phyloP scores from a whole-genome alignment of 2,113 vertebrate genomes.

The Sebastes fasciatus region DNA sequence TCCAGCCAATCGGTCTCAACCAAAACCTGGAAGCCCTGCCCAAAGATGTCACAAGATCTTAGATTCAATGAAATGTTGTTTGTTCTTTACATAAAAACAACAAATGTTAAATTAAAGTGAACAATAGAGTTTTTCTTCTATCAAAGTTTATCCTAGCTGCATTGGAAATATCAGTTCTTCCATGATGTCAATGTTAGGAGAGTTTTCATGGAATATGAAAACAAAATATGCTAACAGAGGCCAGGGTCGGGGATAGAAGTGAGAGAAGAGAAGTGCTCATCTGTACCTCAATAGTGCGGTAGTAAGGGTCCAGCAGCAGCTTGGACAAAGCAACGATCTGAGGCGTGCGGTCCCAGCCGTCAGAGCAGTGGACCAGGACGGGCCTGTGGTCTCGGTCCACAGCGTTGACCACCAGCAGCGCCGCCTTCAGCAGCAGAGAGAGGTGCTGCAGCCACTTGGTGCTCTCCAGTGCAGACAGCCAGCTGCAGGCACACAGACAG shows the following conservation, averaged over 20 bases:
- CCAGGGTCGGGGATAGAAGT: not conserved
- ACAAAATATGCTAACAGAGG: not conserved
- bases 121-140: not conserved
- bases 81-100: not conserved
- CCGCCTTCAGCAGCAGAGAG: slow-evolving; percentile 93
- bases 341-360: slow-evolving; percentile 98
- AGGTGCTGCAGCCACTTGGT: slow-evolving; percentile 99
- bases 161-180: not conserved
- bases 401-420: slow-evolving; percentile 92
- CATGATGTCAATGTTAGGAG: not conserved
- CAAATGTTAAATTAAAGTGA: not conserved
- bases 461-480: slow-evolving; percentile 96
- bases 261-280: not conserved
- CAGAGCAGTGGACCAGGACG: slow-evolving; percentile 96
- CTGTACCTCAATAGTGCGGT: slow-evolving; percentile 94
- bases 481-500: slow-evolving; percentile 81
- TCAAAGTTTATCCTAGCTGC: too few species aligned
- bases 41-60: not conserved
- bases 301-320: slow-evolving; percentile 95
- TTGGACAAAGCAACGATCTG: slow-evolving; percentile 97
- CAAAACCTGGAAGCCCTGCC: slow-evolving; percentile 97
- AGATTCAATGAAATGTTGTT: not conserved
- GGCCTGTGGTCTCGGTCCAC: slow-evolving; percentile 94
- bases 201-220: not conserved
- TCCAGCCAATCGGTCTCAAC: slow-evolving; percentile 98